These are phyloP conservation scores for Troides aeacus DNA, from an alignment of 2,888 invertebrate species.

Conservation along the genomic window DNA sequence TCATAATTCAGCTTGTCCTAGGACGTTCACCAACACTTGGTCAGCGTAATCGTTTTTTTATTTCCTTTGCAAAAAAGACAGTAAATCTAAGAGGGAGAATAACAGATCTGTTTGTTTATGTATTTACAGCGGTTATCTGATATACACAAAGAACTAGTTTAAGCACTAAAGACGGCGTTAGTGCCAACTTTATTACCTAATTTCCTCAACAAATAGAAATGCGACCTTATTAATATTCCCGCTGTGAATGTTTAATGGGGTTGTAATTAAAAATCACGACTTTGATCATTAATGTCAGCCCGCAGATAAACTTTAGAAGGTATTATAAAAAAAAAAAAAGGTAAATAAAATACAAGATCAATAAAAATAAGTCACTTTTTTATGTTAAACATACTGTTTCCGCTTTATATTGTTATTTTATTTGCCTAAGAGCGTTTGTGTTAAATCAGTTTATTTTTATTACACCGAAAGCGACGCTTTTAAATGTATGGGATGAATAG, in stretches of 20 bases:
- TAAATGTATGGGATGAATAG: too few relatives aligned
- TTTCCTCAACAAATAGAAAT: slow-evolving; percentile 31
- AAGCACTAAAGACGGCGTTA: slow-evolving; percentile 21
- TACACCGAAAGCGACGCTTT: not conserved
- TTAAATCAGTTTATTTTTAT: slow-evolving; percentile 2
- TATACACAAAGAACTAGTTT: slow-evolving; percentile 31
- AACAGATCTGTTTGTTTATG: too few relatives aligned
- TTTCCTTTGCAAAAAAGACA: too few relatives aligned
- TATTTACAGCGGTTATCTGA: slow-evolving; percentile 27
- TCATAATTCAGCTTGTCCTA: too few relatives aligned
- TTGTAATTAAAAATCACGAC: slow-evolving; percentile 32
- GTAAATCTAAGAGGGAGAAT: too few relatives aligned
- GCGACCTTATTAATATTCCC: slow-evolving; percentile 27
- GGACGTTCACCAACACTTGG: too few relatives aligned
- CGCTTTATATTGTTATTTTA: slow-evolving; percentile 6
- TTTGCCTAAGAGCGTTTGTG: not conserved
- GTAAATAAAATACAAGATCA: slow-evolving; percentile 28
- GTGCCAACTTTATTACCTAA: slow-evolving; percentile 30
- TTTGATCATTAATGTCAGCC: slow-evolving; percentile 31
- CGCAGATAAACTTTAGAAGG: slow-evolving; percentile 20
- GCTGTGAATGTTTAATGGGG: slow-evolving; percentile 26
- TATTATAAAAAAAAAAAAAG: slow-evolving; percentile 25
- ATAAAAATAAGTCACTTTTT: slow-evolving; percentile 26
- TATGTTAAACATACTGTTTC: slow-evolving; percentile 21
- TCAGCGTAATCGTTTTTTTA: too few relatives aligned